These are phyloP conservation scores for Ancistrus triradiatus DNA, from an alignment of 2,113 vertebrate species.

Conservation along the genomic window DNA sequence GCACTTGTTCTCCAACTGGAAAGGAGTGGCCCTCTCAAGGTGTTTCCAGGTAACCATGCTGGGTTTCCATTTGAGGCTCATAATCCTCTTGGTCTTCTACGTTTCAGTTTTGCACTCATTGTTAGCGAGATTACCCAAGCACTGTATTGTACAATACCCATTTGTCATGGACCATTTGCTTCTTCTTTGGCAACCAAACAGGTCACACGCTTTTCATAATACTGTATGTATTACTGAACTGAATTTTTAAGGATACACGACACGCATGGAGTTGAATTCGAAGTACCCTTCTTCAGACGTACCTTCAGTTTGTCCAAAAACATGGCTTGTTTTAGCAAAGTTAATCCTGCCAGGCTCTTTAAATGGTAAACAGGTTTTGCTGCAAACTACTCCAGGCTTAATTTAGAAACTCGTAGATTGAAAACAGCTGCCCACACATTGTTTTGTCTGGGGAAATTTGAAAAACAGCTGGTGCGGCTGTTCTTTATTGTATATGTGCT, in stretches of 20 bases:
- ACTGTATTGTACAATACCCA: too few species aligned
- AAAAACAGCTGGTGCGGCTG: slow-evolving; percentile 38
- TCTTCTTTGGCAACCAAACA: too few species aligned
- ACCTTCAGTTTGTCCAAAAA: too few species aligned
- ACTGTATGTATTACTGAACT: too few species aligned
- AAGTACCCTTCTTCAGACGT: too few species aligned
- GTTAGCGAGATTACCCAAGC: neutral
- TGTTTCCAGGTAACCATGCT: slow-evolving; percentile 80
- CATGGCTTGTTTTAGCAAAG: too few species aligned
- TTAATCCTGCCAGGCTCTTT: too few species aligned
- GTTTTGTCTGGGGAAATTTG: slow-evolving; percentile 19
- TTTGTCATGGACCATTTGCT: too few species aligned
- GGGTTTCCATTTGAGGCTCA: neutral
- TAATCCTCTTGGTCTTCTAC: too few species aligned
- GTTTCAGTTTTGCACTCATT: neutral
- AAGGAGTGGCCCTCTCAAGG: slow-evolving; percentile 71
- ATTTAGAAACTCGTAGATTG: slow-evolving; percentile 35
- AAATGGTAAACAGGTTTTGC: slow-evolving; percentile 7
- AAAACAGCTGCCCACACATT: slow-evolving; percentile 38
- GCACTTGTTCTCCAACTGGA: slow-evolving; percentile 72
- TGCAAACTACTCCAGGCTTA: slow-evolving; percentile 28
- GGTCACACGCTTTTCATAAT: too few species aligned
- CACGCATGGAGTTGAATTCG: too few species aligned
- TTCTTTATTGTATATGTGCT: slow-evolving; percentile 36
- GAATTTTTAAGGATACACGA: too few species aligned